A percentile compares a stretch with the other conserved stretches of the same genome.
Evolutionary conservation across 2,797 vertebrate genomes (phyloP).

Genomic region (Helicolenus hilgendorfi): DNA sequence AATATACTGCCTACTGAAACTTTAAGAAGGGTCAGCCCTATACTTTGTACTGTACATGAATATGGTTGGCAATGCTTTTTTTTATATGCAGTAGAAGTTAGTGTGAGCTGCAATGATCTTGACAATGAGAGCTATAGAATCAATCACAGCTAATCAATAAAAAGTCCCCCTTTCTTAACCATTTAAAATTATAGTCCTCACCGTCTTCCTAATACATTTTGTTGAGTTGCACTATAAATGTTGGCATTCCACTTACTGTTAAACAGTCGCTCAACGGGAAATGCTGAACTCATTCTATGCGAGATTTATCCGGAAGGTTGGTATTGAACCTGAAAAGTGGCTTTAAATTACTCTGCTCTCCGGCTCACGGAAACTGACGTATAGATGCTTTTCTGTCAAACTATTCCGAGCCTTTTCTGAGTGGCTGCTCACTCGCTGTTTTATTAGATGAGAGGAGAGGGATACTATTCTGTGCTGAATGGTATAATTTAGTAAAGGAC

Average conservation of each 20-base stretch:
- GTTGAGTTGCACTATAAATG: background rate
- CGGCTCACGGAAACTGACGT: conserved; percentile 47
- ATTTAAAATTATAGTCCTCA: background rate
- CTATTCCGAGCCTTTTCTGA: conserved; percentile 21
- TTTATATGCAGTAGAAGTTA: background rate
- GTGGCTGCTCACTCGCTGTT: conserved; percentile 55
- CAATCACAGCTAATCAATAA: background rate
- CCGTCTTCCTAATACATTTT: background rate
- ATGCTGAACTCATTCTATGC: conserved; percentile 56
- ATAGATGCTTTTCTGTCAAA: conserved; percentile 56
- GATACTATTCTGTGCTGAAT: conserved; percentile 37
- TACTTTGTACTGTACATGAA: background rate
- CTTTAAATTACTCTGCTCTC: conserved; percentile 65
- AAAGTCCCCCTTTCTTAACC: background rate
- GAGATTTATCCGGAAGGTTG: conserved; percentile 52
- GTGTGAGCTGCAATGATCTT: background rate
- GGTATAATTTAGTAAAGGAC: conserved; percentile 69
- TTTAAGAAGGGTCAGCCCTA: no score
- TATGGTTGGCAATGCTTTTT: background rate
- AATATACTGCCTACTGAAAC: no score
- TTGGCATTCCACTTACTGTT: background rate
- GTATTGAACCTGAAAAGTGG: conserved; percentile 74
- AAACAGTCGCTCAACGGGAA: conserved; percentile 40
- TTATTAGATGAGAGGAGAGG: conserved; percentile 61
- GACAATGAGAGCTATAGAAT: background rate